Evolutionary conservation across 2,888 invertebrate species (phyloP), one percentile per base, ranked within the genome.

Genomic region (Eucera pruinosa): DNA sequence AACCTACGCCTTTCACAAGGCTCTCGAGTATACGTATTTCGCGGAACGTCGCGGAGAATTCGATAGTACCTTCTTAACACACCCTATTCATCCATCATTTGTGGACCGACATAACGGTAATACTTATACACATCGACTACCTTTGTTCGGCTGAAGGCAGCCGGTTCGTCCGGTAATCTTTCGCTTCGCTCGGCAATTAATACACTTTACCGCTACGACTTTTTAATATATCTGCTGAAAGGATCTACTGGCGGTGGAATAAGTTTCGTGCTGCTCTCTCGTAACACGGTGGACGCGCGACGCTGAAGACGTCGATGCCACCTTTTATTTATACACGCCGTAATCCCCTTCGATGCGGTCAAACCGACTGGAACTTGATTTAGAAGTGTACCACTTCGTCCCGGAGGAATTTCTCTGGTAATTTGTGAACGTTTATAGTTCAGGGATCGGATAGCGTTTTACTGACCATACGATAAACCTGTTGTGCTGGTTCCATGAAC

Each of bases 31-130:
- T n/a, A n/a, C n/a, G n/a, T 36, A 36, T 75, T 74, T 78, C 60
- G 54, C 54, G 47, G 66, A 65, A 52, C 54, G 55, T 18, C 52
- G 47, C 48, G 39, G 55, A 55, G 66, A 45, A 48, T 58, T 70
- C 79, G 79, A 78, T 66, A 78, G 71, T 62, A 43, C n/a, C 74
- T 82, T 76, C 79, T 71, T 48, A 73, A 74, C 73, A 70, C 77
- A 69, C 78, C 79, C 80, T 71, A 72, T 72, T 68, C 82, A 87
- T 86, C 79, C 72, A 81, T 86, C 87, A 87, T 80, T 58, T 75
- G 48, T 47, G 69, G 75, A 55, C 57, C 80, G 77, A 67, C 58
- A 57, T 86, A 85, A 84, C 85, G 84, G 85, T 83, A 83, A 81
- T 55, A 50, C 55, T 80, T 18, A 30, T 25, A 62, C 58, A 70